Conservation (phyloP, 2,888 invertebrate genomes). For the Mechanitis mazaeus region DNA sequence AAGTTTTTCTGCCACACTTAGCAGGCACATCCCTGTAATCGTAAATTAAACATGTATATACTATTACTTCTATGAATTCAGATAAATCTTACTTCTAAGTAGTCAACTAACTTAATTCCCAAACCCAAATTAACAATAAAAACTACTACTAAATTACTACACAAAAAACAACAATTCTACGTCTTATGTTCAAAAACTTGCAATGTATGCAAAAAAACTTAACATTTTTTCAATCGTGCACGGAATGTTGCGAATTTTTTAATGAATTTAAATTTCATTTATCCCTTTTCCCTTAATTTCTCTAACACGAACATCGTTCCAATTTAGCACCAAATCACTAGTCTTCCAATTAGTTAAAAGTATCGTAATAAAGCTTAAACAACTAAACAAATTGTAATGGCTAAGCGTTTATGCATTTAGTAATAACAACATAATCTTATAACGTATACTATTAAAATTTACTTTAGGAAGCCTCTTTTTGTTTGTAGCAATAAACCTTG, state of each 20-base stretch:
- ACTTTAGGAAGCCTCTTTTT: slow-evolving; percentile 70
- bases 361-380: slow-evolving; percentile 69
- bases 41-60: slow-evolving; percentile 67
- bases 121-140: slow-evolving; percentile 76
- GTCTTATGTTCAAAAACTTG: slow-evolving; percentile 59
- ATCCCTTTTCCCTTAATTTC: slow-evolving; percentile 41
- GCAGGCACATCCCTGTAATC: slow-evolving; percentile 75
- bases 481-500: slow-evolving; percentile 45
- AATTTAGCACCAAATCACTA: slow-evolving; percentile 75
- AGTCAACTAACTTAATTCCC: slow-evolving; percentile 73
- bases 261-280: slow-evolving; percentile 48
- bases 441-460: slow-evolving; percentile 64
- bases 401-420: slow-evolving; percentile 74
- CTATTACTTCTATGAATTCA: slow-evolving; percentile 71
- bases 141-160: slow-evolving; percentile 67
- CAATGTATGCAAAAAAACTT: slow-evolving; percentile 72
- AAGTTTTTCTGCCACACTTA: slow-evolving; percentile 51
- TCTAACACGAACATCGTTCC: slow-evolving; percentile 58
- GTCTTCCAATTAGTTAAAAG: slow-evolving; percentile 72
- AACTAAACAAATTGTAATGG: slow-evolving; percentile 67
- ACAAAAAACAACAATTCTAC: slow-evolving; percentile 73
- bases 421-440: slow-evolving; percentile 74
- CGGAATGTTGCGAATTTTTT: slow-evolving; percentile 68
- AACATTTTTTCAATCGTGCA: slow-evolving; percentile 55
- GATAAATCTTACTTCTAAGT: slow-evolving; percentile 71